phyloP scores from a whole-genome alignment of 2,888 invertebrate genomes.

The Elegia similella region DNA sequence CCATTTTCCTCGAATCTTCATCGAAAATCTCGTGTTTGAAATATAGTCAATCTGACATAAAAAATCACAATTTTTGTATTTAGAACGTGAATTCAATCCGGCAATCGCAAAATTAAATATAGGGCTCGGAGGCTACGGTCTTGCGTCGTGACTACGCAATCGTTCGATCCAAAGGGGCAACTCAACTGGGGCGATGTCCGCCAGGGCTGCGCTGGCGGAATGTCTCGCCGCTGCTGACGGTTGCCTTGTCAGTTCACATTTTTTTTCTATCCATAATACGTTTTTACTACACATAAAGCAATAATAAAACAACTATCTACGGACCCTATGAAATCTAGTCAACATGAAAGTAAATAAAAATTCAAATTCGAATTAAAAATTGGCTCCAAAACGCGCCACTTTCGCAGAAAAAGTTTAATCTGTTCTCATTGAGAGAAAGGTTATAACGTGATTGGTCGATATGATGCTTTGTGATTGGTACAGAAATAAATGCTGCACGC shows the following conservation, averaged over 20 bases:
- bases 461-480: neutral
- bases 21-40: neutral
- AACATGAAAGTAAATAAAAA: slow-evolving; percentile 27
- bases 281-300: neutral
- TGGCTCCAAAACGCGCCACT: slow-evolving; percentile 51
- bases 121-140: slow-evolving; percentile 49
- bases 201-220: slow-evolving; percentile 79
- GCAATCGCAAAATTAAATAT: slow-evolving; percentile 35
- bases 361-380: slow-evolving; percentile 49
- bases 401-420: slow-evolving; percentile 49
- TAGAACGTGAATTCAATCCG: slow-evolving; percentile 41
- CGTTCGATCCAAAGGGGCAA: slow-evolving; percentile 79
- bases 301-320: neutral
- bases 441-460: neutral
- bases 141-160: slow-evolving; percentile 69
- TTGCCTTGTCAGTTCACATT: slow-evolving; percentile 26
- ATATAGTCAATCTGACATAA: slow-evolving; percentile 6
- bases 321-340: neutral
- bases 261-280: neutral
- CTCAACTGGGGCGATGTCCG: slow-evolving; percentile 77
- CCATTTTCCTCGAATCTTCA: slow-evolving; percentile 57
- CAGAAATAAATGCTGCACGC: neutral
- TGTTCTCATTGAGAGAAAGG: slow-evolving; percentile 25
- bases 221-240: slow-evolving; percentile 52
- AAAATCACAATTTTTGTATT: slow-evolving; percentile 34